phyloP scores from a whole-genome alignment of 2,888 invertebrate species.

The Brachylomia viminalis region DNA sequence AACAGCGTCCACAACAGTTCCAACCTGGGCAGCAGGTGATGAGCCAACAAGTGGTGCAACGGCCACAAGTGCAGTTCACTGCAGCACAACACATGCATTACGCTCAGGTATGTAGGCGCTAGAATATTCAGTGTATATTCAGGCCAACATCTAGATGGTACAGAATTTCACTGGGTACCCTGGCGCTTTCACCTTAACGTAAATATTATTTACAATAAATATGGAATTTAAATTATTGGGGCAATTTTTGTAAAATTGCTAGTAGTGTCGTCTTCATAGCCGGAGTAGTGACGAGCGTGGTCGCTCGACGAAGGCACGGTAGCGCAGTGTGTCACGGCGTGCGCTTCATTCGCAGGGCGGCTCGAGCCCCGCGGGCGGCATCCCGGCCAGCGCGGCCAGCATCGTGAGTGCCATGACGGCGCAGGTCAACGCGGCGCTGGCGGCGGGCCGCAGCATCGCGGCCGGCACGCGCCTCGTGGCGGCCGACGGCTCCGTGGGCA shows the following conservation, averaged over 20 bases:
- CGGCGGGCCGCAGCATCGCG: slow-evolving; percentile 90
- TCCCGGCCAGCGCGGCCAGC: slow-evolving; percentile 73
- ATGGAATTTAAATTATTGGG: background rate
- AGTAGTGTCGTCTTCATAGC: background rate
- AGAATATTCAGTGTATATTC: background rate
- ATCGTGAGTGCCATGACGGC: slow-evolving; percentile 90
- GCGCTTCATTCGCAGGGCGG: too few species aligned
- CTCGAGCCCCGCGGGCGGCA: slow-evolving; percentile 48
- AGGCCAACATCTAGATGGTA: background rate
- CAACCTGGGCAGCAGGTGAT: slow-evolving; percentile 68
- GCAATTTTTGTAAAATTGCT: background rate
- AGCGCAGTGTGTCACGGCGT: background rate
- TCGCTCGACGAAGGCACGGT: background rate
- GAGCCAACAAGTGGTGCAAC: slow-evolving; percentile 73
- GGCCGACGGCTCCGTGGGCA: slow-evolving; percentile 92
- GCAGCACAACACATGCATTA: slow-evolving; percentile 83
- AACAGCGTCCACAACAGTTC: slow-evolving; percentile 78
- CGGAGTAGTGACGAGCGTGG: background rate
- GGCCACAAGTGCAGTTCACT: slow-evolving; percentile 83
- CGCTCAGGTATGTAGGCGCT: slow-evolving; percentile 77
- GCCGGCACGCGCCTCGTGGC: slow-evolving; percentile 88
- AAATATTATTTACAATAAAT: background rate
- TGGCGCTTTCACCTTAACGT: background rate
- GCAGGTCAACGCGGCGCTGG: slow-evolving; percentile 92
- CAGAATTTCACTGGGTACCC: background rate